These are phyloP conservation scores for Python bivittatus DNA, from an alignment of 2,113 vertebrate species.

Conservation along the genomic window DNA sequence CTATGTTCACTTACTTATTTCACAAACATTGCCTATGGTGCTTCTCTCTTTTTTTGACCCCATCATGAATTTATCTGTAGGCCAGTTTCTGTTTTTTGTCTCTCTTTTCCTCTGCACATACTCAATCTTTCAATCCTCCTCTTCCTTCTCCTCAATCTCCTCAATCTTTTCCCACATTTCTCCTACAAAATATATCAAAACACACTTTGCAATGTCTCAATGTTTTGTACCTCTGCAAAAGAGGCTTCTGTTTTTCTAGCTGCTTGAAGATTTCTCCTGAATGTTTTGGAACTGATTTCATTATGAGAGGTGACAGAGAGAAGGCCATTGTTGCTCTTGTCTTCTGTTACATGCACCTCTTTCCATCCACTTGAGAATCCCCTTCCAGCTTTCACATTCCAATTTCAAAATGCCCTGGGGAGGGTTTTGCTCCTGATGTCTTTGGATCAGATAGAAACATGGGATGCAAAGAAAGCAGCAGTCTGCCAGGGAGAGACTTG, in stretches of 20 bases:
- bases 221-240: no score
- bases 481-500: not conserved
- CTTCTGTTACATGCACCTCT: not conserved
- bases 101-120: not conserved
- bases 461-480: not conserved
- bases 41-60: not conserved
- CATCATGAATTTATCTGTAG: not conserved
- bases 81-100: not conserved
- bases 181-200: not conserved
- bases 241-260: not conserved
- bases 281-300: not conserved
- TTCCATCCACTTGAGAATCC: not conserved
- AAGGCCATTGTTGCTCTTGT: not conserved
- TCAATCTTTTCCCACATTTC: not conserved
- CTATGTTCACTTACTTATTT: not conserved
- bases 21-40: not conserved
- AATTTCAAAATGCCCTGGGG: not conserved
- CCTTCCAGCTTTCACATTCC: not conserved
- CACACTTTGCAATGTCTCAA: not conserved
- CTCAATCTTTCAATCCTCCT: not conserved
- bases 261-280: not conserved
- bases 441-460: not conserved
- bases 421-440: not conserved
- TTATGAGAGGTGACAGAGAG: not conserved
- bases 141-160: not conserved